phyloP scores from a whole-genome alignment of 2,888 invertebrate species.

The Cerastoderma edule region DNA sequence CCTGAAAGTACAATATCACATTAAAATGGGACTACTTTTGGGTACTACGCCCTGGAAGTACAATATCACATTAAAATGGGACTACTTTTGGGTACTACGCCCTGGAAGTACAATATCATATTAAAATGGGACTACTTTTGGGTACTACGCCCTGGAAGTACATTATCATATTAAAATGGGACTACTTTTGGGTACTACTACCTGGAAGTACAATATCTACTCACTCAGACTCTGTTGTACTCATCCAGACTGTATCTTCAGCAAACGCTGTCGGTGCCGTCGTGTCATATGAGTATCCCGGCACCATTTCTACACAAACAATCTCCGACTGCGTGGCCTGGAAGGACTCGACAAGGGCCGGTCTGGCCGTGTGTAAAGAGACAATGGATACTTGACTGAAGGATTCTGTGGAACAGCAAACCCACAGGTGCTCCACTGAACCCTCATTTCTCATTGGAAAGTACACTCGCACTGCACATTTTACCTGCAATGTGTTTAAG shows the following conservation, averaged over 20 bases:
- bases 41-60: too few species aligned
- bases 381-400: constrained; percentile 88
- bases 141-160: too few species aligned
- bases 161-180: too few species aligned
- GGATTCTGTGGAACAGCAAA: constrained; percentile 91
- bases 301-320: constrained; percentile 76
- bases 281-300: constrained; percentile 67
- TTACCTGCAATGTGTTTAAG: constrained; percentile 76
- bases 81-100: too few species aligned
- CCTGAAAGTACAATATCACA: too few species aligned
- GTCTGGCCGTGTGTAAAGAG: constrained; percentile 84
- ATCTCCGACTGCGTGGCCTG: constrained; percentile 73
- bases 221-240: constrained; percentile 91
- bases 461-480: constrained; percentile 80
- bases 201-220: too few species aligned
- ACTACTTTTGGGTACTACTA: too few species aligned
- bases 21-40: too few species aligned
- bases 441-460: constrained; percentile 83
- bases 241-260: constrained; percentile 92
- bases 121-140: too few species aligned
- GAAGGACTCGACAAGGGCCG: constrained; percentile 80
- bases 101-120: too few species aligned
- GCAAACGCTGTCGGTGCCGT: constrained; percentile 64
- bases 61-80: too few species aligned
- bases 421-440: constrained; percentile 93